Percentiles rank a stretch among this genome's conserved stretches.
Conservation (phyloP, 2,888 invertebrate species). For the Ferdinandea cuprea region DNA sequence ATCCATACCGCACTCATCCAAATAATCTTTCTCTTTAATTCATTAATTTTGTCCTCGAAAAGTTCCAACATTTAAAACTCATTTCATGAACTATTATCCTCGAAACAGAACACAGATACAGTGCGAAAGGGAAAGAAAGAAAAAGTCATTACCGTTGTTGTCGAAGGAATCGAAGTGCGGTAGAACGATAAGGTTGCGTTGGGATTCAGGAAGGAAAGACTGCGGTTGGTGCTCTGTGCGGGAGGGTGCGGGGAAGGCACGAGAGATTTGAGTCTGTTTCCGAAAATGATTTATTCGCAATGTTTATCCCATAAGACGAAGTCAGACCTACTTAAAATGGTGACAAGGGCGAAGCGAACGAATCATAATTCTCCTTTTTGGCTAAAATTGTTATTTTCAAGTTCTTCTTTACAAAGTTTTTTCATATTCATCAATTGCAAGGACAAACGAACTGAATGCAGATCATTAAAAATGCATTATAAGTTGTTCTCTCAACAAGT, state of each 20-base stretch:
- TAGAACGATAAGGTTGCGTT: constrained; percentile 56
- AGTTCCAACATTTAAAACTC: constrained; percentile 69
- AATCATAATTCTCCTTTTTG: constrained; percentile 60
- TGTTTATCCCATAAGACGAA: constrained; percentile 58
- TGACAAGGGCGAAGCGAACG: constrained; percentile 5
- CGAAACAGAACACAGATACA: background rate
- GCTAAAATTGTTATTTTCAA: constrained; percentile 49
- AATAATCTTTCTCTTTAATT: constrained; percentile 49
- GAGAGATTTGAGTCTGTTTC: constrained; percentile 58
- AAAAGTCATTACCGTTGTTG: constrained; percentile 72
- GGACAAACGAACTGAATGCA: constrained; percentile 31
- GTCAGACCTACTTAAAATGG: background rate
- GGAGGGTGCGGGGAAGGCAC: background rate
- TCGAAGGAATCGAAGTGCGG: constrained; percentile 53
- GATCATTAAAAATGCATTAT: constrained; percentile 74
- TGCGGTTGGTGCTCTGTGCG: constrained; percentile 13
- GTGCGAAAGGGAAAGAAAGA: constrained; percentile 13
- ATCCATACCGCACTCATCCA: constrained; percentile 1
- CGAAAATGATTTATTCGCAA: constrained; percentile 72
- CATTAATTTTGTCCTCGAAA: constrained; percentile 59
- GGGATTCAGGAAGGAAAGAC: constrained; percentile 60
- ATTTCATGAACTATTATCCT: constrained; percentile 69
- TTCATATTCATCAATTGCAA: constrained; percentile 64
- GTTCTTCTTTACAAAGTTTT: constrained; percentile 37
- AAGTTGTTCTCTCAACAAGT: constrained; percentile 60